Base-by-base conservation (phyloP, 2,797 vertebrate genomes). In the Gymnocypris eckloni region DNA sequence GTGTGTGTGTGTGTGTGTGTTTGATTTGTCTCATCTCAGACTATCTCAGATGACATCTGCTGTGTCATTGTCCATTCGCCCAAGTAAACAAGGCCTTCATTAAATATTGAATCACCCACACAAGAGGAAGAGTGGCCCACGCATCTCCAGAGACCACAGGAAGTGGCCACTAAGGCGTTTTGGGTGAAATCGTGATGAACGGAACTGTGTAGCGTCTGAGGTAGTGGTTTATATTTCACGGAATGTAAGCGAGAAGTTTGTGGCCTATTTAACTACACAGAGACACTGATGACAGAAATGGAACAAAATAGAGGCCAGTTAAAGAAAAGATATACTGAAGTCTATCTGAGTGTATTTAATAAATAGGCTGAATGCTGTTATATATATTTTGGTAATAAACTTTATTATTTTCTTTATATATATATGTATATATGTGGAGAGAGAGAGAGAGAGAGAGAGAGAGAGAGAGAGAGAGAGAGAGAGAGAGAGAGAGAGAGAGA, bases 191-290 rank as follows among this genome's bases (percentile, higher is more conserved):
- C 33, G 4, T 43, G 78, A 84, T 73, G 25, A 72, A 64, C 85
- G 11, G n/a, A 54, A 52, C 18, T 39, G 12, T 70, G 72, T 61
- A 43, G 77, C 59, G 28, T 83, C 66, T 37, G 81, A 79, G 71
- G 33, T 69, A 64, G 69, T 54, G 43, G 84, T 43, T 81, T 86
- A 45, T 13, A 71, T 86, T 89, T 84, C 78, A 77, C 45, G 43
- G 77, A 77, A 76, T 67, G 61, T 86, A 82, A 89, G 86, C 43
- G 33, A 86, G 81, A 83, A 10, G 25, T 45, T 75, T 61, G 56
- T 61, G 16, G 37, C 45, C 33, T 72, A 16, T 72, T 41, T 43
- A 43, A 56, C 52, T 54, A 10, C 20, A 2, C 66, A 52, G 45
- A 59, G 41, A 41, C 67, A 41, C 28, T 15, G 45, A 56, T 69